These are phyloP conservation scores for Venturia canescens DNA, from an alignment of 1,140 invertebrate genomes.

Conservation along the genomic window DNA sequence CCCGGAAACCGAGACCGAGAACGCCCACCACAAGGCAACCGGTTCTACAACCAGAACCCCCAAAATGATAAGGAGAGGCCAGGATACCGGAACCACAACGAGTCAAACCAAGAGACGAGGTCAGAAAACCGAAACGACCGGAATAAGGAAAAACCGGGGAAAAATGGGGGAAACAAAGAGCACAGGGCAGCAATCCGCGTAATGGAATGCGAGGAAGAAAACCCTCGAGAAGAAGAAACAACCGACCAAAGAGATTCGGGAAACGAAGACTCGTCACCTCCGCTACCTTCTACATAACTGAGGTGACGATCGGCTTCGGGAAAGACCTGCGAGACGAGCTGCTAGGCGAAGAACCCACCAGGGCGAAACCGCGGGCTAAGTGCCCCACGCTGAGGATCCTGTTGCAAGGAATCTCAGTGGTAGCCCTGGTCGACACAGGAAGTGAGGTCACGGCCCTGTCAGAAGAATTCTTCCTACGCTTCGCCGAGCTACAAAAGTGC, in stretches of 20 bases:
- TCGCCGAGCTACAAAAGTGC: not conserved
- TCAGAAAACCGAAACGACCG: too few relatives aligned
- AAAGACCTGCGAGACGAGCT: not conserved
- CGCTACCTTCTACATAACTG: not conserved
- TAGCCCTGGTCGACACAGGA: constrained; percentile 17
- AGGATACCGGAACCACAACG: too few relatives aligned
- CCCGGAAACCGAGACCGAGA: not conserved
- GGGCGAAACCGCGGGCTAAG: not conserved
- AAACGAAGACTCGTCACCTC: constrained; percentile 22
- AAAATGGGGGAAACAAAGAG: not conserved
- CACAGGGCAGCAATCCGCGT: too few relatives aligned
- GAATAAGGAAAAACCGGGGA: not conserved
- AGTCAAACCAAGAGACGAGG: too few relatives aligned
- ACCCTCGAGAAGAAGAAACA: not conserved
- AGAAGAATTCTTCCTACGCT: not conserved
- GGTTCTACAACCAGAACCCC: too few relatives aligned
- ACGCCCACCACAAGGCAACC: too few relatives aligned
- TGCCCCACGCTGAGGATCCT: not conserved
- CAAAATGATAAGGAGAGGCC: too few relatives aligned
- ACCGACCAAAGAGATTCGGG: not conserved
- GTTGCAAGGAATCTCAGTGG: not conserved
- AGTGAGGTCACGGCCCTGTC: constrained; percentile 28
- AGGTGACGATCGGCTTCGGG: constrained; percentile 30
- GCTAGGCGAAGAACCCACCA: not conserved
- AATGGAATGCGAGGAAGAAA: not conserved